Evolutionary conservation across 2,797 vertebrate genomes (phyloP), one percentile per base, ranked within the genome.

Genomic region (Tachyglossus aculeatus): DNA sequence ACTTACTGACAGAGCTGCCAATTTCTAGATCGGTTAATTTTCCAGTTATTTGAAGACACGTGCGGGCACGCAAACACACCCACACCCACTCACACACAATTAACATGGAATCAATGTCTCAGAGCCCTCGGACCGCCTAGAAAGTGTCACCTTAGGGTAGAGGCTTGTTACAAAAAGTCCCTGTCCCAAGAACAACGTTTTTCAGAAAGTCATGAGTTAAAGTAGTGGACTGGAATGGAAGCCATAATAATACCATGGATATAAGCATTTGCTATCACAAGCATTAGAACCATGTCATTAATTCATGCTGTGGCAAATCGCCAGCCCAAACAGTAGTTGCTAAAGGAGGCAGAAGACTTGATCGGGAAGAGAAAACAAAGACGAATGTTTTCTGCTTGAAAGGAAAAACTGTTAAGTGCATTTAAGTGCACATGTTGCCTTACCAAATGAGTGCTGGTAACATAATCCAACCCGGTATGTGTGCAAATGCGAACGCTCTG

Each of bases 361-460:
- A 77, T 84, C 74, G 83, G 77, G 82, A 61, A 68, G 48, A 74
- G 53, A 78, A 82, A 83, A 80, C 78, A 57, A 74, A 75, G 71
- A 85, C 48, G 5, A 32, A 52, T 78, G 68, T 80, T 67, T 75
- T 81, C 78, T 77, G 32, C 66, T 87, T 83, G 78, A 71, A 81
- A 81, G 55, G 60, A 69, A 62, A 86, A 63, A 64, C 71, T 71
- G 80, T 79, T 88, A 83, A 87, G 88, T 85, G 82, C 78, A 88
- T 70, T 79, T 88, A 83, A 87, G 88, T 85, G 82, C 78, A 88
- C 70, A 77, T 71, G 79, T 0, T 56, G 73, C 58, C 48, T 0
- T 59, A 70, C 43, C 54, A 68, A 74, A 40, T 25, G 72, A 37
- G 74, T 78, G 78, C 74, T 80, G 72, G 60, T 41, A 82, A 61